A percentile compares a stretch with the other conserved stretches of the same genome.
Evolutionary conservation across 1,140 invertebrate species (phyloP).

Genomic region (Pseudomyrmex dendroicus): DNA sequence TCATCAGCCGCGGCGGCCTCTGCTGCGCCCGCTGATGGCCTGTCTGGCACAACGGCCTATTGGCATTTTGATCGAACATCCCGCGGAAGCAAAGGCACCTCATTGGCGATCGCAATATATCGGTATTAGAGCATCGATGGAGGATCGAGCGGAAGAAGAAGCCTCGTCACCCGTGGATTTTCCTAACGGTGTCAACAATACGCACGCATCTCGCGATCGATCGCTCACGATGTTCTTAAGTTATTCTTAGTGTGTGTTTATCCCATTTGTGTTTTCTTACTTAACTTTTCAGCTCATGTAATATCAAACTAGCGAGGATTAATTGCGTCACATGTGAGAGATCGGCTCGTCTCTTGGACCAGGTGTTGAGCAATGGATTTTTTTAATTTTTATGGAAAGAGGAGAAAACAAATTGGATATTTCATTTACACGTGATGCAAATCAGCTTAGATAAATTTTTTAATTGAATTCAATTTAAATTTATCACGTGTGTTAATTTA

Average conservation of each 20-base stretch:
- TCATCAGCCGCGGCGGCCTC: slow-evolving; percentile 49
- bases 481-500: no score
- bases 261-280: background rate
- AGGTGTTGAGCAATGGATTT: no score
- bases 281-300: background rate
- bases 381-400: no score
- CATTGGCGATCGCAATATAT: slow-evolving; percentile 48
- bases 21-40: slow-evolving; percentile 22
- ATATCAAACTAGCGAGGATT: no score
- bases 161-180: background rate
- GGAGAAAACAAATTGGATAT: no score
- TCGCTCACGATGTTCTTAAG: no score
- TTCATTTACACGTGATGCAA: no score
- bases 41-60: slow-evolving; percentile 32
- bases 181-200: background rate
- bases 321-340: no score
- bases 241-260: no score
- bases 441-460: no score
- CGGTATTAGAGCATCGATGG: background rate
- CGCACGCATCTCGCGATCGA: background rate
- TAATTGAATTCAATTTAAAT: no score
- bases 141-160: slow-evolving; percentile 3
- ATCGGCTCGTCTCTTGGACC: no score
- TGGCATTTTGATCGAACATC: slow-evolving; percentile 46
- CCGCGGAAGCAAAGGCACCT: slow-evolving; percentile 33